A percentile compares a stretch with the other conserved stretches of the same genome.
These are phyloP conservation scores for Hyposoter dolosus DNA, from an alignment of 2,888 invertebrate genomes.

Conservation along the genomic window DNA sequence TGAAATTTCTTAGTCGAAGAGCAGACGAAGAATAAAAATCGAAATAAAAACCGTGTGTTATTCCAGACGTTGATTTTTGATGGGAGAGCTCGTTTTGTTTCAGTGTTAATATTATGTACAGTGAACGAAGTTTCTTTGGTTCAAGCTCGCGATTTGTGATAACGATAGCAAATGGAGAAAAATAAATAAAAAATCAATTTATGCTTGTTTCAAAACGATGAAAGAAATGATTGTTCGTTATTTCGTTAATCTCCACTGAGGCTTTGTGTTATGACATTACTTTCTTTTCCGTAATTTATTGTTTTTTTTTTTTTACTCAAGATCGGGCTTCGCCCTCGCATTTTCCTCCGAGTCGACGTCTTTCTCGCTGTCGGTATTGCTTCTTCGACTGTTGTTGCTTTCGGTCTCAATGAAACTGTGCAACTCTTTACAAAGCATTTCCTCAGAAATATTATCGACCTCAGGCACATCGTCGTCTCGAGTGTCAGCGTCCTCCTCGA, in stretches of 20 bases:
- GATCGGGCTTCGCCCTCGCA: constrained; percentile 37
- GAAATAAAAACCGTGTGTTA: constrained; percentile 14
- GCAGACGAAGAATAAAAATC: constrained; percentile 25
- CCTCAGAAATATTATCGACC: constrained; percentile 78
- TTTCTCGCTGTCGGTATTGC: constrained; percentile 67
- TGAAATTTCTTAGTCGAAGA: constrained; percentile 10
- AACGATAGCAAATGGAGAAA: constrained; percentile 5
- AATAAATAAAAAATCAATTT: constrained; percentile 3
- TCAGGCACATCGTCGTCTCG: constrained; percentile 78
- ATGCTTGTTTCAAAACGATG: background rate
- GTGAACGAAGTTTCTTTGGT: constrained; percentile 61
- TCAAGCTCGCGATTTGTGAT: constrained; percentile 10
- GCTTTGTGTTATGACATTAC: background rate
- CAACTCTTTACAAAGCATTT: constrained; percentile 80
- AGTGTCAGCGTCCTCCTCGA: constrained; percentile 69
- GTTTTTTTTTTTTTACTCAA: constrained; percentile 43
- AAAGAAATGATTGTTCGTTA: constrained; percentile 22
- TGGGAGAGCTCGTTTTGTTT: constrained; percentile 36
- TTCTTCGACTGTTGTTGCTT: constrained; percentile 68
- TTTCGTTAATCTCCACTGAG: constrained; percentile 29
- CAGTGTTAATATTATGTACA: constrained; percentile 56
- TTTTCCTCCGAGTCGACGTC: constrained; percentile 63
- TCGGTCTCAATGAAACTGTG: constrained; percentile 81
- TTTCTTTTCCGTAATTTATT: background rate
- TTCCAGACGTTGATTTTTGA: constrained; percentile 45